These are phyloP conservation scores for Gadopsis marmoratus DNA, from an alignment of 2,797 vertebrate species.

Conservation along the genomic window DNA sequence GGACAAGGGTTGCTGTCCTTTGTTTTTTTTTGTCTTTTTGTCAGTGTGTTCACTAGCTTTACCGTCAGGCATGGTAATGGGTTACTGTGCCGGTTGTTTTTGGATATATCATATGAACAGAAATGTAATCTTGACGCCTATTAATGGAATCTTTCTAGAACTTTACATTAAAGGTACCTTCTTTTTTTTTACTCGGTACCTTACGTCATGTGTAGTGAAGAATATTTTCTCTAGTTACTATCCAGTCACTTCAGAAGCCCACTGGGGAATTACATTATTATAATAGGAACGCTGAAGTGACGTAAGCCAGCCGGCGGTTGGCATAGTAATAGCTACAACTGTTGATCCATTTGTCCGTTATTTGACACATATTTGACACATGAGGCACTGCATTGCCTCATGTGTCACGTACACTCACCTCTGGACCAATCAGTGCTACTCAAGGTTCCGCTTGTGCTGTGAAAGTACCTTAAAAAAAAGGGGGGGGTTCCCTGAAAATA, in stretches of 20 bases:
- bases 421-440: too few species aligned
- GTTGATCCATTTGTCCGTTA: too few species aligned
- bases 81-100: background rate
- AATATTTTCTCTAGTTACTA: background rate
- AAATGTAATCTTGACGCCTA: background rate
- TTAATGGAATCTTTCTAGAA: background rate
- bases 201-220: background rate
- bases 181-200: background rate
- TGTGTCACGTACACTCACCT: too few species aligned
- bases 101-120: background rate
- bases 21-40: background rate
- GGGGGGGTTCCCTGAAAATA: too few species aligned
- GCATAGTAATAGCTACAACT: too few species aligned
- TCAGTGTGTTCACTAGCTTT: background rate
- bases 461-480: too few species aligned
- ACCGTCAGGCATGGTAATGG: background rate
- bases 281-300: too few species aligned
- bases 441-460: too few species aligned
- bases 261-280: too few species aligned
- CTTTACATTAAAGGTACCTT: background rate
- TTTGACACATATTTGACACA: too few species aligned
- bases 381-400: too few species aligned
- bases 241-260: background rate
- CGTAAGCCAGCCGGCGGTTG: too few species aligned
- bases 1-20: background rate